These are phyloP conservation scores for Myiothlypis coronata DNA, from an alignment of 2,797 vertebrate genomes.

Conservation along the genomic window DNA sequence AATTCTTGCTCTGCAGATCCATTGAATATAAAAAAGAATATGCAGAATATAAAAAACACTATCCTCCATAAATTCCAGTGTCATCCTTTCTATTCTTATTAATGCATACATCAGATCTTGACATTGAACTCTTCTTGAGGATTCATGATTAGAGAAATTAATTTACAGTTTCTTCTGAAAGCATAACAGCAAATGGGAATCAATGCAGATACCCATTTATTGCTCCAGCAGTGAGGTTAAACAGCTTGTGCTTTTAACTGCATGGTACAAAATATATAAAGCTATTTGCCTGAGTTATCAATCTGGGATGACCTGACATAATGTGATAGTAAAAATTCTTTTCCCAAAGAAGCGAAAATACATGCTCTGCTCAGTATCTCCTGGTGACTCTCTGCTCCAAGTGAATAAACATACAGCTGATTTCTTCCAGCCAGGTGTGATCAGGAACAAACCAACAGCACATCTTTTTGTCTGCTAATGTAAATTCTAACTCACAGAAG, in stretches of 20 bases:
- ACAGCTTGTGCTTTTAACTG: conserved; percentile 22
- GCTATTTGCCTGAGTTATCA: conserved; percentile 3
- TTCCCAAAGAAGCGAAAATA: not conserved
- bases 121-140: not conserved
- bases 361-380: not conserved
- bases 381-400: not conserved
- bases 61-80: conserved; percentile 43
- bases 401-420: not conserved
- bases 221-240: conserved; percentile 30
- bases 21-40: not conserved
- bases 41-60: not conserved
- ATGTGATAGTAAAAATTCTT: not conserved
- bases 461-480: not conserved
- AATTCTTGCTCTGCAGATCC: not conserved
- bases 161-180: conserved; percentile 42
- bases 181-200: not conserved
- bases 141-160: not conserved
- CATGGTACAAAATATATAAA: conserved; percentile 9
- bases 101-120: conserved; percentile 59
- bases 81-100: conserved; percentile 57
- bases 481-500: not conserved
- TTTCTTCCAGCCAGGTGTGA: not conserved
- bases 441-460: not conserved
- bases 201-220: conserved; percentile 12
- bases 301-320: conserved; percentile 8